Percentiles rank a stretch among this genome's conserved stretches.
These are phyloP conservation scores for Papilio protenor DNA, from an alignment of 2,888 invertebrate genomes.

Conservation along the genomic window DNA sequence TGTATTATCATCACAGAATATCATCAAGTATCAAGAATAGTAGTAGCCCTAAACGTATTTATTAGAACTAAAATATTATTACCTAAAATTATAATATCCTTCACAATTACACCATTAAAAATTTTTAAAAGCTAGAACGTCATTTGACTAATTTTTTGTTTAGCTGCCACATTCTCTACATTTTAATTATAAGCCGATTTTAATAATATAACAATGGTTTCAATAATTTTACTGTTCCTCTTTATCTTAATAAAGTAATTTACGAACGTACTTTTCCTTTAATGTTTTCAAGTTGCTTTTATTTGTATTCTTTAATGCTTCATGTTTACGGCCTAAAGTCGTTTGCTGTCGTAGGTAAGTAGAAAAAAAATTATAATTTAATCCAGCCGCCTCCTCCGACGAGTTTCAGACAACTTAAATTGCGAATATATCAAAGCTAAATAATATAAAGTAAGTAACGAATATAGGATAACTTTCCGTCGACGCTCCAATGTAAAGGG, in stretches of 20 bases:
- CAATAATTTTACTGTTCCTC: not conserved
- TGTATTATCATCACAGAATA: not conserved
- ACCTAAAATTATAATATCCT: not conserved
- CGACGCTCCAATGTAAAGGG: conserved; percentile 58
- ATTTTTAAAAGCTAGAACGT: no score
- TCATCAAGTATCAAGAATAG: not conserved
- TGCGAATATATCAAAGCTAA: conserved; percentile 82
- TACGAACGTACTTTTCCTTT: conserved; percentile 32
- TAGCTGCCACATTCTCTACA: not conserved
- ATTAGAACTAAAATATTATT: not conserved
- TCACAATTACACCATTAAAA: no score
- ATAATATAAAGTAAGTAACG: conserved; percentile 78
- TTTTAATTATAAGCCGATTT: not conserved
- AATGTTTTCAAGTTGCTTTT: conserved; percentile 44
- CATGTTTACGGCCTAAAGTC: conserved; percentile 67
- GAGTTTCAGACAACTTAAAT: conserved; percentile 82
- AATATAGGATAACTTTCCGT: conserved; percentile 73
- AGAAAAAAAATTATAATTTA: conserved; percentile 76
- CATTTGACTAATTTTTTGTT: not conserved
- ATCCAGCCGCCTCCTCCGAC: conserved; percentile 69
- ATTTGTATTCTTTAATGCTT: conserved; percentile 49
- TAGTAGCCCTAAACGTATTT: no score
- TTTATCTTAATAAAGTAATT: conserved; percentile 7
- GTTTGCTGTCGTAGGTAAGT: conserved; percentile 64
- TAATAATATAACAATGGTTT: not conserved